These are phyloP conservation scores for Limnephilus marmoratus DNA, from an alignment of 2,888 invertebrate species.

Conservation along the genomic window DNA sequence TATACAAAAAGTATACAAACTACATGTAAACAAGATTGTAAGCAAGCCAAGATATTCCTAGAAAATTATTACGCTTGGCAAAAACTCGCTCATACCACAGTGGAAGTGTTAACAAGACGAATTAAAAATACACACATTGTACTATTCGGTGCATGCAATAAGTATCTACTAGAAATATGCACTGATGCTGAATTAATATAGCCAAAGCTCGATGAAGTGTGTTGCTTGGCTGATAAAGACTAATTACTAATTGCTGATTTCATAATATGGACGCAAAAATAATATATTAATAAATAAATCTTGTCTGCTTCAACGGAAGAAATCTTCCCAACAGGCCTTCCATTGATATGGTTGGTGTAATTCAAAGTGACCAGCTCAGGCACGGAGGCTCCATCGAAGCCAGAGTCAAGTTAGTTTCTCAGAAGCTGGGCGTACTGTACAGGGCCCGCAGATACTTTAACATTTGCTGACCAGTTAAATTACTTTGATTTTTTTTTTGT, in stretches of 20 bases:
- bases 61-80: slow-evolving; percentile 22
- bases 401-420: too few relatives aligned
- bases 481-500: too few relatives aligned
- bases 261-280: too few relatives aligned
- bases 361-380: too few relatives aligned
- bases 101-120: slow-evolving; percentile 30
- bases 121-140: slow-evolving; percentile 6
- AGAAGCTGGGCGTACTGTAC: too few relatives aligned
- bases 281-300: too few relatives aligned
- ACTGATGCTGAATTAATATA: background rate
- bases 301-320: too few relatives aligned
- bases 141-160: background rate
- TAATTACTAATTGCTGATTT: background rate
- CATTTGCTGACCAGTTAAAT: too few relatives aligned
- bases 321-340: too few relatives aligned
- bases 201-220: background rate
- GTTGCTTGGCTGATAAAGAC: background rate
- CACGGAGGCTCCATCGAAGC: too few relatives aligned
- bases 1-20: background rate
- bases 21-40: background rate
- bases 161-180: background rate
- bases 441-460: too few relatives aligned
- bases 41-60: slow-evolving; percentile 18
- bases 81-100: background rate
- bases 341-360: too few relatives aligned